These are phyloP conservation scores for Triops longicaudatus DNA, from an alignment of 1,140 invertebrate genomes.

Conservation along the genomic window DNA sequence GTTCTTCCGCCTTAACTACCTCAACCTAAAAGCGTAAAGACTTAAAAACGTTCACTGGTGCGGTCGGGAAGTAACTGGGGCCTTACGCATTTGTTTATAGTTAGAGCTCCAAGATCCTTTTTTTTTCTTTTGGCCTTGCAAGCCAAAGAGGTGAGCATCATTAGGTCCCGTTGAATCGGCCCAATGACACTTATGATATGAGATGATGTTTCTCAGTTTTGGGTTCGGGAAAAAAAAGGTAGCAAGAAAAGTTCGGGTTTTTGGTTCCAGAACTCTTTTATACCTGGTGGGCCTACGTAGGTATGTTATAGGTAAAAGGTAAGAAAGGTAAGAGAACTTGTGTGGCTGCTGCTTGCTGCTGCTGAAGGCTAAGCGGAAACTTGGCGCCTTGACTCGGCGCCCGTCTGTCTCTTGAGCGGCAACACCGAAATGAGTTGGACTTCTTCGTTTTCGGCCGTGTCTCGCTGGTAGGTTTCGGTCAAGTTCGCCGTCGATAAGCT, in stretches of 20 bases:
- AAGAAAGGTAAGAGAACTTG: background rate
- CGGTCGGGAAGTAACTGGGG: too few relatives aligned
- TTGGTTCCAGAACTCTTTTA: background rate
- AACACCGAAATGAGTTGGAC: background rate
- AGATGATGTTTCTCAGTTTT: background rate
- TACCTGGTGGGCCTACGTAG: background rate
- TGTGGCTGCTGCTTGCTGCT: background rate
- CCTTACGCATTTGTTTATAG: too few relatives aligned
- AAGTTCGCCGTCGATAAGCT: background rate
- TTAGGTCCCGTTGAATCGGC: constrained; percentile 1
- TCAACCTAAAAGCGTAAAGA: background rate
- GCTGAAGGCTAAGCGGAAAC: constrained; percentile 2
- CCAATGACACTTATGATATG: background rate
- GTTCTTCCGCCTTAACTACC: background rate
- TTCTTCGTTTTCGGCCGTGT: background rate
- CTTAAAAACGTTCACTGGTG: too few relatives aligned
- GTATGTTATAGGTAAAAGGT: background rate
- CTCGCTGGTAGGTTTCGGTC: background rate
- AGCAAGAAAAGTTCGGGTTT: background rate
- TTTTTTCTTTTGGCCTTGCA: background rate
- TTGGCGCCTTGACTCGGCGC: constrained; percentile 13
- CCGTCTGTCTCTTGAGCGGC: background rate
- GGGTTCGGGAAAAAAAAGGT: background rate
- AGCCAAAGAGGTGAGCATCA: background rate
- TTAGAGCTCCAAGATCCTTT: too few relatives aligned